A percentile compares a stretch with the other conserved stretches of the same genome.
Evolutionary conservation across 1,140 invertebrate genomes (phyloP).

Genomic region (Anthonomus grandis): DNA sequence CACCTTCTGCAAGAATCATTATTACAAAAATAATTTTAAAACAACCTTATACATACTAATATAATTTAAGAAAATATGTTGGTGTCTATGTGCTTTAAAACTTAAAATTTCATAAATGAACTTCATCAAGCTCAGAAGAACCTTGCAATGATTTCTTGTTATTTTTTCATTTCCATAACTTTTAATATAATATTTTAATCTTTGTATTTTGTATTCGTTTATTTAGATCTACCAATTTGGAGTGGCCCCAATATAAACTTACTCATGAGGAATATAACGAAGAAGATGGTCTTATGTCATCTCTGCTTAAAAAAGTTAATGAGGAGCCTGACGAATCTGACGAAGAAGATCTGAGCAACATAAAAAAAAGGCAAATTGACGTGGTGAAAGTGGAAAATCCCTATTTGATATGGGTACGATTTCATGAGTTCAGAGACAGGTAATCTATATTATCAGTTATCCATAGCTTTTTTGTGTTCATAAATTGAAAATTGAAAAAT

Average conservation of each 20-base stretch:
- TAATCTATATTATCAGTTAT: neutral
- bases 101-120: no score
- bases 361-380: conserved; percentile 15
- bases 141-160: no score
- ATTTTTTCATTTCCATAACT: no score
- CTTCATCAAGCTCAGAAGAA: neutral
- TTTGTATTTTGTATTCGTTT: neutral
- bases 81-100: no score
- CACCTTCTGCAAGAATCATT: no score
- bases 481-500: no score
- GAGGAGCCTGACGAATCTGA: conserved; percentile 2
- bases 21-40: no score
- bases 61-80: no score
- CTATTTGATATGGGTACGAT: conserved; percentile 30
- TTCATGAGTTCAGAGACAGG: conserved; percentile 17
- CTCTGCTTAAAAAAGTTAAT: conserved; percentile 21
- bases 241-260: conserved; percentile 25
- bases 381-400: conserved; percentile 29
- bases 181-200: no score
- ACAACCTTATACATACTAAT: no score
- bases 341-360: conserved; percentile 15
- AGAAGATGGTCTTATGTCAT: conserved; percentile 20
- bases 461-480: neutral
- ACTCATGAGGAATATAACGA: conserved; percentile 4
- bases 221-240: conserved; percentile 27